Evolutionary conservation across 2,888 invertebrate species (phyloP), one percentile per base, ranked within the genome.

Genomic region (Neuroscelio doddi): DNA sequence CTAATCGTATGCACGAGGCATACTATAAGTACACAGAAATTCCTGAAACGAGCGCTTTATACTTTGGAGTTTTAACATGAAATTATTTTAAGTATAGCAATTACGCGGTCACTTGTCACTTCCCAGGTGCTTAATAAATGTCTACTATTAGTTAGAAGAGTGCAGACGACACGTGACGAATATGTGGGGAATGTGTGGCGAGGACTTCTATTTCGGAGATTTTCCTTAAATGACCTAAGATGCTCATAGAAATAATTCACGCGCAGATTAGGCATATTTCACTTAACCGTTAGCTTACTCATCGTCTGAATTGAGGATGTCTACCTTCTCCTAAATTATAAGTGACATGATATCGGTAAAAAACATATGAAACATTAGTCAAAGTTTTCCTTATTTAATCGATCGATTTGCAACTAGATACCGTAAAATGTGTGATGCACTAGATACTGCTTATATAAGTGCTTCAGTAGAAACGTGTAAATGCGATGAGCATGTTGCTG

Each of bases 61-160:
- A 17, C n/a, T 39, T 21, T 39, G 39, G 39, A 39, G 39, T 17
- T 17, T 39, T 39, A 15, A 39, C 17, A 16, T 21, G 14, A n/a
- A 21, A 17, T n/a, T n/a, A 15, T 24, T 29, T 52, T 50, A 24
- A 64, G 56, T 64, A 77, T 81, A 76, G 78, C 77, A 78, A 80
- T 75, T 73, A 72, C 75, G 74, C 80, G 81, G 81, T 76, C 79
- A 82, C 82, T 82, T 83, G 80, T 82, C 82, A 82, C 79, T 81
- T 81, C 78, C 80, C 80, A 80, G 73, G 69, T 71, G 56, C 38
- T 44, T 58, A 50, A 47, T 46, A 10, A 46, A 61, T 53, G 66
- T 52, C 59, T 42, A 64, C 58, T 41, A 57, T 12, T 42, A 53
- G 55, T 52, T 51, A 32, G 70, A 69, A 73, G 65, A 70, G 66